phyloP scores from a whole-genome alignment of 2,113 vertebrate species.

The Cygnus atratus region DNA sequence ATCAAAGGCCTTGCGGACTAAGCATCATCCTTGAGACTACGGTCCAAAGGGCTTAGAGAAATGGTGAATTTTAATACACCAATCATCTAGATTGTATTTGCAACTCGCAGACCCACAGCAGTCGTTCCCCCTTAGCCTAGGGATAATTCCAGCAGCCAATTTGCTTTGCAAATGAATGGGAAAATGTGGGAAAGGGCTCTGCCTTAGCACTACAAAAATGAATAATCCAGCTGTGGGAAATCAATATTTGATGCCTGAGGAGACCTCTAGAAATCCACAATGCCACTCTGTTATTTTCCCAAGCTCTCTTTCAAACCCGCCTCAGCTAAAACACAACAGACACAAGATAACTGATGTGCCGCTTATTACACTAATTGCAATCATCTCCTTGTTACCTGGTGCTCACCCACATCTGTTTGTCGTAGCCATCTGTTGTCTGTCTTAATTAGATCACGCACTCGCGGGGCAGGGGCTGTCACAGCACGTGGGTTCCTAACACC shows the following conservation, averaged over 20 bases:
- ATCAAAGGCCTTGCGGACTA: background rate
- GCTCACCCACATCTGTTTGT: constrained; percentile 31
- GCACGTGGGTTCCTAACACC: background rate
- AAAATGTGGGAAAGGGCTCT: background rate
- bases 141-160: background rate
- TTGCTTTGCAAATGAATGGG: background rate
- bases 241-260: background rate
- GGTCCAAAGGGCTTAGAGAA: background rate
- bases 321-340: background rate
- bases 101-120: background rate
- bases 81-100: background rate
- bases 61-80: background rate
- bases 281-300: background rate
- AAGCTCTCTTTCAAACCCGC: background rate
- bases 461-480: background rate
- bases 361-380: constrained; percentile 47
- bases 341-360: background rate
- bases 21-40: background rate
- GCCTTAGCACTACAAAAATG: background rate
- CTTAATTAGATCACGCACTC: background rate
- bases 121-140: background rate
- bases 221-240: background rate
- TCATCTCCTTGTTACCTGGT: constrained; percentile 36
- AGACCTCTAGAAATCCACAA: background rate
- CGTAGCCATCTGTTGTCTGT: constrained; percentile 16